phyloP scores from a whole-genome alignment of 1,140 invertebrate genomes.

The Oncopodura yosiiana region DNA sequence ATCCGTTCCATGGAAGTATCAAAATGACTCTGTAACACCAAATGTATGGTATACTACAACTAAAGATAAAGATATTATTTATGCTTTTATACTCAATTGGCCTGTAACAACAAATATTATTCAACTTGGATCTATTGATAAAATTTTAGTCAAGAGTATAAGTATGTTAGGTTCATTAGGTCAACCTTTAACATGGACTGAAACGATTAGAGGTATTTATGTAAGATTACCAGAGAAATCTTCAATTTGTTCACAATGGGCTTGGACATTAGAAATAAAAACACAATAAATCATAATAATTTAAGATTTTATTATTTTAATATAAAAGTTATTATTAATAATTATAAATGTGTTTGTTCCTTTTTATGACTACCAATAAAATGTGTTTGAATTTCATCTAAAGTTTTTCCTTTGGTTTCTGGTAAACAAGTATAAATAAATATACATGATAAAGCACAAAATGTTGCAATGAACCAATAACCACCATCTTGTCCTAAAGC shows the following conservation, averaged over 20 bases:
- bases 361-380: not conserved
- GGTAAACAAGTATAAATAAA: not conserved
- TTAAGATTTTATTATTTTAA: not conserved
- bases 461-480: not conserved
- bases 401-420: slow-evolving; percentile 15
- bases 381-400: slow-evolving; percentile 16
- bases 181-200: not conserved
- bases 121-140: not conserved
- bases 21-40: slow-evolving; percentile 45
- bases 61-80: not conserved
- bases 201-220: not conserved
- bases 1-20: slow-evolving; percentile 41
- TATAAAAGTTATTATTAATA: not conserved
- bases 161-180: not conserved
- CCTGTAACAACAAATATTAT: not conserved
- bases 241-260: slow-evolving; percentile 3
- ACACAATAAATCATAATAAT: not conserved
- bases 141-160: not conserved
- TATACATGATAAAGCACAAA: not conserved
- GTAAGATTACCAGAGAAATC: not conserved
- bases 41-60: slow-evolving; percentile 37
- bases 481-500: slow-evolving; percentile 33
- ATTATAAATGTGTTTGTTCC: not conserved
- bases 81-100: slow-evolving; percentile 16
- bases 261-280: slow-evolving; percentile 11